These are phyloP conservation scores for Etheostoma spectabile DNA, from an alignment of 2,113 vertebrate species.

Conservation along the genomic window DNA sequence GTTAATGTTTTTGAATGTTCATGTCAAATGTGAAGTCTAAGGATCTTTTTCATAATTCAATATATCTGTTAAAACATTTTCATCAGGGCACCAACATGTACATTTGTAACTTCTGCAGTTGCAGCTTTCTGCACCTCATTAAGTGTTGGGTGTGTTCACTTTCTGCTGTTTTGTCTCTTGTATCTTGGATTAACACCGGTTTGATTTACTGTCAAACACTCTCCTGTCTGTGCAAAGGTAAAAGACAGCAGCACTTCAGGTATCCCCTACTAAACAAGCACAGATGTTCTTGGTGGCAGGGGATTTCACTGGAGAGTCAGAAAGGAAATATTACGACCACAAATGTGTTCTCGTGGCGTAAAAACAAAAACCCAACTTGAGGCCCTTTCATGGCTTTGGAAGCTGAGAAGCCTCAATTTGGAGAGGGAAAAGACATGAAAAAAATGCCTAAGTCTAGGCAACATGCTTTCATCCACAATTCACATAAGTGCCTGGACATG, in stretches of 20 bases:
- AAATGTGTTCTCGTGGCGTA: conserved; percentile 49
- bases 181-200: conserved; percentile 4
- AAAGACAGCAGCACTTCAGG: conserved; percentile 23
- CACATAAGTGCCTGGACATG: conserved; percentile 33
- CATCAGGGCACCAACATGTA: not conserved
- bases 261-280: conserved; percentile 25
- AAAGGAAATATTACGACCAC: conserved; percentile 67
- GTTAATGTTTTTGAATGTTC: too few relatives aligned
- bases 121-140: not conserved
- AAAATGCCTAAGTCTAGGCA: conserved; percentile 39
- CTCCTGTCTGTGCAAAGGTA: conserved; percentile 22
- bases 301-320: conserved; percentile 43
- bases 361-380: conserved; percentile 22
- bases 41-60: not conserved
- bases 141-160: not conserved
- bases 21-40: not conserved
- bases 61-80: not conserved
- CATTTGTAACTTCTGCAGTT: not conserved
- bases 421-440: conserved; percentile 26
- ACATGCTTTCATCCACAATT: conserved; percentile 23
- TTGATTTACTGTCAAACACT: conserved; percentile 3
- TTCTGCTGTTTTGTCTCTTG: not conserved
- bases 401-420: conserved; percentile 38
- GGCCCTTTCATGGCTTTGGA: conserved; percentile 58
- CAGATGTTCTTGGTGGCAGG: conserved; percentile 47